Evolutionary conservation across 2,113 vertebrate genomes (phyloP).

Genomic region (Halichoeres trimaculatus): DNA sequence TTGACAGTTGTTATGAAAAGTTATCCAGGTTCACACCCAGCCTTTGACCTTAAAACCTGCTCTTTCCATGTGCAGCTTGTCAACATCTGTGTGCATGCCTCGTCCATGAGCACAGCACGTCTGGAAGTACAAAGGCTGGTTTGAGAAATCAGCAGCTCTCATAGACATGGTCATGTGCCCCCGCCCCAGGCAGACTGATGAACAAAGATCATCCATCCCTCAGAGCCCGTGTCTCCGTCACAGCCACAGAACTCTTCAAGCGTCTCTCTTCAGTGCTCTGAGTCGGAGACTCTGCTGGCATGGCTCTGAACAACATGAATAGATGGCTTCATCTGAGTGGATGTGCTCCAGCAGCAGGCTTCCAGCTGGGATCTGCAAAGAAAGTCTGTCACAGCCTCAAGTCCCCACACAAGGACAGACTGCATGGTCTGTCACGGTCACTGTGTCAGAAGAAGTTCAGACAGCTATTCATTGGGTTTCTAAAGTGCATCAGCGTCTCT

Average conservation of each 20-base stretch:
- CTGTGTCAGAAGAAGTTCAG: too few relatives aligned
- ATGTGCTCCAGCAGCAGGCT: too few relatives aligned
- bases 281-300: too few relatives aligned
- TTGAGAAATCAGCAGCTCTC: conserved; percentile 6
- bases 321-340: too few relatives aligned
- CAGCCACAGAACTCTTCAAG: background rate
- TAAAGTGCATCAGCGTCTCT: too few relatives aligned
- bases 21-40: conserved; percentile 21
- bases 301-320: too few relatives aligned
- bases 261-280: too few relatives aligned
- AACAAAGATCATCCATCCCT: conserved; percentile 13
- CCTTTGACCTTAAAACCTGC: background rate
- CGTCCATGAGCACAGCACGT: conserved; percentile 9
- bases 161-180: conserved; percentile 20
- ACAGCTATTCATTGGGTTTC: too few relatives aligned
- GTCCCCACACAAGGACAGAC: too few relatives aligned
- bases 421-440: too few relatives aligned
- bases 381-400: too few relatives aligned
- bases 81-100: conserved; percentile 9
- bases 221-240: background rate
- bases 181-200: conserved; percentile 9
- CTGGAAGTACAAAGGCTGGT: conserved; percentile 45
- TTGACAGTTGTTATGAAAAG: background rate
- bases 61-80: conserved; percentile 15
- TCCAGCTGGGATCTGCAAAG: too few relatives aligned